A percentile compares a stretch with the other conserved stretches of the same genome.
These are phyloP conservation scores for Pangasius sanitwongsei DNA, from an alignment of 2,797 vertebrate genomes.

Conservation along the genomic window DNA sequence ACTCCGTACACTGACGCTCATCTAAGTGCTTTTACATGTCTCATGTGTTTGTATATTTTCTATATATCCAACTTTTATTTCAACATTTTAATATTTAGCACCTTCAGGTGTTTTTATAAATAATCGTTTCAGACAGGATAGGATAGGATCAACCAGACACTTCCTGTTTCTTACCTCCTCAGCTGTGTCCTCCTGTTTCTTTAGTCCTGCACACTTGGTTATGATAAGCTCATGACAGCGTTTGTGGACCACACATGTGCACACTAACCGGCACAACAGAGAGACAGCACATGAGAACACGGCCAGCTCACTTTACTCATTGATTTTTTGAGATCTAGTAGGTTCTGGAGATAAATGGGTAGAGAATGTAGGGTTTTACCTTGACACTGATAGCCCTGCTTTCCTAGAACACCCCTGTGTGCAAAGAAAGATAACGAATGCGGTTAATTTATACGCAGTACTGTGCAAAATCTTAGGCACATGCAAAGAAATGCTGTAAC, in stretches of 20 bases:
- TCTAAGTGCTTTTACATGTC: too few relatives aligned
- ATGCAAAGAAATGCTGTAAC: background rate
- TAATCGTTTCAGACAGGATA: background rate
- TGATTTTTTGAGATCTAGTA: background rate
- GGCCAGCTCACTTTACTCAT: background rate
- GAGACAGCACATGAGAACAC: constrained; percentile 13
- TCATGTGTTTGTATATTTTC: background rate
- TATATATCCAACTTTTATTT: background rate
- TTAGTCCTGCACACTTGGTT: constrained; percentile 94
- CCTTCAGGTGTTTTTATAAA: background rate
- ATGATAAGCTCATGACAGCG: constrained; percentile 96
- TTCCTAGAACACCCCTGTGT: constrained; percentile 92
- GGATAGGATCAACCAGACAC: too few relatives aligned
- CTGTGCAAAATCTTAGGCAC: too few relatives aligned
- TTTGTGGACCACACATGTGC: constrained; percentile 96
- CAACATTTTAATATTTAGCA: background rate
- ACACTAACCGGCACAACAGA: constrained; percentile 75
- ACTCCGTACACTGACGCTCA: background rate
- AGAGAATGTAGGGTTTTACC: constrained; percentile 61
- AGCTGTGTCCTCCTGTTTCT: constrained; percentile 88
- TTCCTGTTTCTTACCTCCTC: constrained; percentile 80
- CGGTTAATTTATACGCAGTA: background rate
- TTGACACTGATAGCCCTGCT: constrained; percentile 97
- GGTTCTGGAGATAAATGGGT: background rate
- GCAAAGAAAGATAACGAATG: constrained; percentile 20